A percentile compares a stretch with the other conserved stretches of the same genome.
These are phyloP conservation scores for Crotalus adamanteus DNA, from an alignment of 2,797 vertebrate species.

Conservation along the genomic window DNA sequence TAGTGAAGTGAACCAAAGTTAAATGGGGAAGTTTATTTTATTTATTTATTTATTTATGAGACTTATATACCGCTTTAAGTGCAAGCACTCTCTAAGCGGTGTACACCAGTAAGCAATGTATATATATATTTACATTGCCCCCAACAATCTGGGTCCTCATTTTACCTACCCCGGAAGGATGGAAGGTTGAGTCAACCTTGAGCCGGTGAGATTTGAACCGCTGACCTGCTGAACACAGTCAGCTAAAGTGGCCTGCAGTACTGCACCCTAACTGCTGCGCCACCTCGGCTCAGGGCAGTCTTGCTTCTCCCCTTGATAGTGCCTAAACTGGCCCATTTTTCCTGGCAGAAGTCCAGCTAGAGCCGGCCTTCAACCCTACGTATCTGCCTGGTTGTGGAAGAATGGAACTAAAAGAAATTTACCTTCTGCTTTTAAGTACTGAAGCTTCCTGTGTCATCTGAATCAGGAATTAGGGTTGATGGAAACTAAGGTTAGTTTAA, in stretches of 20 bases:
- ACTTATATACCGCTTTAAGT: no score
- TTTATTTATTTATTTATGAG: no score
- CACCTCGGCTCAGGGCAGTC: neutral
- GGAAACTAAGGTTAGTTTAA: neutral
- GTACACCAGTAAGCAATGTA: no score
- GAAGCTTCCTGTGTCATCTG: neutral
- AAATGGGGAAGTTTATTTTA: neutral
- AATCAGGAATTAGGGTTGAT: neutral
- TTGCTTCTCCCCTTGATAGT: neutral
- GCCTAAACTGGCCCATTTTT: neutral
- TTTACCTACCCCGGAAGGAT: no score
- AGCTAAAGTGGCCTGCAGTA: no score
- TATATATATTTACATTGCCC: no score
- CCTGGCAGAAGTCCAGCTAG: neutral
- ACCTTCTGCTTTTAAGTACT: neutral
- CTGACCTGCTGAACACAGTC: no score
- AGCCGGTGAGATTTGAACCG: no score
- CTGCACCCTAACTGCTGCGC: no score
- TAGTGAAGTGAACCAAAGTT: neutral
- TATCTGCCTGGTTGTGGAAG: neutral
- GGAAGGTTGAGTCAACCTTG: no score
- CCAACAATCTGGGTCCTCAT: no score
- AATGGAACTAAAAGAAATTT: neutral
- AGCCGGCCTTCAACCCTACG: neutral
- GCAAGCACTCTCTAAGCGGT: no score